Evolutionary conservation across 2,113 vertebrate species (phyloP).

Genomic region (Parus major): DNA sequence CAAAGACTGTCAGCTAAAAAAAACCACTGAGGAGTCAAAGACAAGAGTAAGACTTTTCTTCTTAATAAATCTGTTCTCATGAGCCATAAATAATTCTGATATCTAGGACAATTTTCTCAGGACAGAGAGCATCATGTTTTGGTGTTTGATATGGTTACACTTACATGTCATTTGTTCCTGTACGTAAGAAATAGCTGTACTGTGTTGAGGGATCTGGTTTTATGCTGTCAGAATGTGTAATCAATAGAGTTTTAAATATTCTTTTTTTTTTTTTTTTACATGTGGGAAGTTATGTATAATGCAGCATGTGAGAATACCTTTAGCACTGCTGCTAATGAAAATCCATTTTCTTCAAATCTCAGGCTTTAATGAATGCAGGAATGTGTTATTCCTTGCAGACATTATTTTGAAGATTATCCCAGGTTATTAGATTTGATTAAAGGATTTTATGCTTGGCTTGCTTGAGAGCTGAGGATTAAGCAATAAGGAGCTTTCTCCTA

Average conservation of each 20-base stretch:
- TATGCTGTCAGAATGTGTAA: background rate
- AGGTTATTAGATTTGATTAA: slow-evolving; percentile 69
- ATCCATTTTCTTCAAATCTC: background rate
- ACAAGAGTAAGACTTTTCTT: background rate
- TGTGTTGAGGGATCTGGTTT: background rate
- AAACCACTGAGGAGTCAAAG: background rate
- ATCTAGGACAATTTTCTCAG: background rate
- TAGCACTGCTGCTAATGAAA: background rate
- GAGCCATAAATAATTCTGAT: background rate
- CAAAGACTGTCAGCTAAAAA: background rate
- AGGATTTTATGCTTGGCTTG: slow-evolving; percentile 53
- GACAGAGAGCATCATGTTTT: background rate
- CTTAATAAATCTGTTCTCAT: background rate
- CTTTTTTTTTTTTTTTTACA: background rate
- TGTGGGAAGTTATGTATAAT: background rate
- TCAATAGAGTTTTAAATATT: background rate
- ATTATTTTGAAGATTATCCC: slow-evolving; percentile 65
- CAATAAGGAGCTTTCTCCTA: slow-evolving; percentile 56
- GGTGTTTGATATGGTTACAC: background rate
- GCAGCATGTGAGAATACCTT: background rate
- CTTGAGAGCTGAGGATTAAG: slow-evolving; percentile 57
- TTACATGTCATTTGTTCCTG: background rate
- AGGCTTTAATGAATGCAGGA: slow-evolving; percentile 31
- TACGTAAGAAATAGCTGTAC: background rate
- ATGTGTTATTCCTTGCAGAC: slow-evolving; percentile 44